Conservation (phyloP, 2,113 vertebrate genomes). For the Steatornis caripensis region DNA sequence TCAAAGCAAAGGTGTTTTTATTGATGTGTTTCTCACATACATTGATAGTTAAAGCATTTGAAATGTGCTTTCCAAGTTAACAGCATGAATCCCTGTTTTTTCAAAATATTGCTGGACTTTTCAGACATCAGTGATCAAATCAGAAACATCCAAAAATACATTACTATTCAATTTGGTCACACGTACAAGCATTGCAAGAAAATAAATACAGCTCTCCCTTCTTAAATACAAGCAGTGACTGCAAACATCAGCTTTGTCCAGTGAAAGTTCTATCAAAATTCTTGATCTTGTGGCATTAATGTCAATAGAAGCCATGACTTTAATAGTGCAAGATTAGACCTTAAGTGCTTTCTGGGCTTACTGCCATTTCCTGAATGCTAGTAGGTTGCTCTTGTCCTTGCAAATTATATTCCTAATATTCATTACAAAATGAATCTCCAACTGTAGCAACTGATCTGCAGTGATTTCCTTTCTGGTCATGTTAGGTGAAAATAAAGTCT, state of each 20-base stretch:
- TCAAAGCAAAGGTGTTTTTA: not conserved
- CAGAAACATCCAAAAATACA: not conserved
- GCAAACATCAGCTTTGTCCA: not conserved
- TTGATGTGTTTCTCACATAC: not conserved
- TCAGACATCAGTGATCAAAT: not conserved
- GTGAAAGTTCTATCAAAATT: not conserved
- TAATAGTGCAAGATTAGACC: not conserved
- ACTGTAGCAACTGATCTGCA: not conserved
- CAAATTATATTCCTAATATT: not conserved
- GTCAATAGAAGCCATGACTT: not conserved
- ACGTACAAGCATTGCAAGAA: not conserved
- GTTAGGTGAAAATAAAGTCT: not conserved
- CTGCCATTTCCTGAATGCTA: not conserved
- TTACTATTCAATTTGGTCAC: not conserved
- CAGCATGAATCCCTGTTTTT: not conserved
- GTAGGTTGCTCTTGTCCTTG: not conserved
- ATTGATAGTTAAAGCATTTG: not conserved
- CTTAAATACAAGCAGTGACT: not conserved
- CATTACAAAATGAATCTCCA: not conserved
- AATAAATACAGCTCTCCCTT: not conserved
- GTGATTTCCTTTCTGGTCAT: not conserved
- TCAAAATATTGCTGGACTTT: not conserved
- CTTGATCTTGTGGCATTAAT: not conserved
- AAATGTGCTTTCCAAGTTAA: not conserved
- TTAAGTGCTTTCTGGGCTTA: constrained; percentile 26